Evolutionary conservation across 2,797 vertebrate genomes (phyloP).

Genomic region (Podarcis lilfordi): DNA sequence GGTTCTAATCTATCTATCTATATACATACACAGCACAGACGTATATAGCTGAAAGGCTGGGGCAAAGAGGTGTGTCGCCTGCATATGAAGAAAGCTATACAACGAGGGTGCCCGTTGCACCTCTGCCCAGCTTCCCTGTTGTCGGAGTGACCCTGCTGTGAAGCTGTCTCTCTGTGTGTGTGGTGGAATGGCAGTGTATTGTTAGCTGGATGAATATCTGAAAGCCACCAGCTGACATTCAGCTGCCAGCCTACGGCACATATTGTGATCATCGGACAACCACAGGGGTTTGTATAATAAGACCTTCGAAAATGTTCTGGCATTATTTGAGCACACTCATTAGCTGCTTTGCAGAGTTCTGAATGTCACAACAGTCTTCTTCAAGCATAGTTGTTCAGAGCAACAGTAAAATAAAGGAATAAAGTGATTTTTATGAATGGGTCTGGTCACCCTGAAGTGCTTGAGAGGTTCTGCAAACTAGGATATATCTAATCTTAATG

Average conservation of each 20-base stretch:
- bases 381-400: neutral
- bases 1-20: no score
- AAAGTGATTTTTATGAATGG: neutral
- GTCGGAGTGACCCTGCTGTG: neutral
- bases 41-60: no score
- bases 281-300: neutral
- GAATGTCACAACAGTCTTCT: neutral
- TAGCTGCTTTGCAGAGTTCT: neutral
- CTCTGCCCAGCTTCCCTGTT: neutral
- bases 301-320: neutral
- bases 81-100: no score
- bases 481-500: neutral
- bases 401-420: neutral
- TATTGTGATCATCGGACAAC: conserved; percentile 36
- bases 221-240: conserved; percentile 83
- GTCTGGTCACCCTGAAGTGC: neutral
- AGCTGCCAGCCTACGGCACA: conserved; percentile 81
- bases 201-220: conserved; percentile 86
- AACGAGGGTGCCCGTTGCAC: neutral
- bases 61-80: no score
- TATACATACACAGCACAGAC: no score
- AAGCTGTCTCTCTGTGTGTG: conserved; percentile 67
- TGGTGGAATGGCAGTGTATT: conserved; percentile 89
- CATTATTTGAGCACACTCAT: neutral
- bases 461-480: neutral